Percentiles rank a stretch among this genome's conserved stretches.
phyloP scores from a whole-genome alignment of 2,113 vertebrate genomes.

The Rhadina sibilatrix region DNA sequence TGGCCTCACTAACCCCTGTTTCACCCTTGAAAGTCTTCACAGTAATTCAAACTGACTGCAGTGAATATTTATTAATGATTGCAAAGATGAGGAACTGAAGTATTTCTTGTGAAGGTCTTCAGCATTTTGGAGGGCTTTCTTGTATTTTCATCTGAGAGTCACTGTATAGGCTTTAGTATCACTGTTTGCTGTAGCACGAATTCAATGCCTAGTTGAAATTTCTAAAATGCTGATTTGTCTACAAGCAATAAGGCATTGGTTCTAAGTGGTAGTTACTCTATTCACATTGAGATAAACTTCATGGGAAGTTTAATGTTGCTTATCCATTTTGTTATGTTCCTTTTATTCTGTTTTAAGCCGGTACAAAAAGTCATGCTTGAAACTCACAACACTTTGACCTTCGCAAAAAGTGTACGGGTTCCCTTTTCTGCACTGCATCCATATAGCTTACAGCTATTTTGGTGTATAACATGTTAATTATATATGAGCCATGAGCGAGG shows the following conservation, averaged over 20 bases:
- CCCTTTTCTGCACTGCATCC: background rate
- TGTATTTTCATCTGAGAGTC: background rate
- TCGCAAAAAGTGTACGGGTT: background rate
- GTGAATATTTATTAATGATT: constrained; percentile 3
- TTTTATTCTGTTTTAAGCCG: background rate
- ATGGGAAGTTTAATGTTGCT: background rate
- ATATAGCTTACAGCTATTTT: background rate
- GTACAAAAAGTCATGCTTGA: background rate
- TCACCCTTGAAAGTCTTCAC: background rate
- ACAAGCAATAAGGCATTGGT: background rate
- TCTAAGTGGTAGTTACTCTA: background rate
- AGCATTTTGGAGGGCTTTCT: background rate
- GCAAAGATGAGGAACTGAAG: background rate
- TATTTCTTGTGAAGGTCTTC: background rate
- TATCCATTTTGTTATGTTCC: background rate
- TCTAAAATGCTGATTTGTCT: background rate
- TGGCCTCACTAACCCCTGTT: background rate
- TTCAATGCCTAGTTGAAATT: background rate
- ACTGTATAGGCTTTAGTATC: background rate
- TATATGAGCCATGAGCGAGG: background rate
- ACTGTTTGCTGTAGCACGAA: background rate
- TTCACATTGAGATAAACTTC: background rate
- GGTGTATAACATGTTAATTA: background rate
- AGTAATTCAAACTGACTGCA: background rate
- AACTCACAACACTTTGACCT: background rate